Conservation (phyloP, 2,888 invertebrate genomes). For the Cryptus viduatorius region DNA sequence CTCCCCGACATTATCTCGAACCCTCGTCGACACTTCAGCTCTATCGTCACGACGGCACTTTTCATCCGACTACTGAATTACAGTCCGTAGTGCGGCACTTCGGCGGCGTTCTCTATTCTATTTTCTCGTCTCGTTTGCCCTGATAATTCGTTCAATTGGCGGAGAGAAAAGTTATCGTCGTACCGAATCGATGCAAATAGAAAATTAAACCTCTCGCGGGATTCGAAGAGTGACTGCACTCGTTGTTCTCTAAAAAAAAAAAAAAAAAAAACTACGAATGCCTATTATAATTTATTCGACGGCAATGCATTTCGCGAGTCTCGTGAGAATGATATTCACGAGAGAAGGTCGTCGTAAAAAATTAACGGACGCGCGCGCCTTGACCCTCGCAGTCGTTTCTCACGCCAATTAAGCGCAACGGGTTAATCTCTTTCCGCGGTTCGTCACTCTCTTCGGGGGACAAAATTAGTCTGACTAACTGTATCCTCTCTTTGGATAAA, state of each 20-base stretch:
- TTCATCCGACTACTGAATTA: background rate
- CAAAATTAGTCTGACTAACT: background rate
- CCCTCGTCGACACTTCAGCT: background rate
- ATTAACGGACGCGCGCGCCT: background rate
- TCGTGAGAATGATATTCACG: background rate
- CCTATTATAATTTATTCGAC: background rate
- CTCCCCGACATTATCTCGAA: background rate
- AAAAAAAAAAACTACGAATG: background rate
- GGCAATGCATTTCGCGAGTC: background rate
- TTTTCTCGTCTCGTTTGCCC: slow-evolving; percentile 2
- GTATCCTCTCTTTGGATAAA: background rate
- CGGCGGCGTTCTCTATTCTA: background rate
- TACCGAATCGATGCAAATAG: slow-evolving; percentile 5
- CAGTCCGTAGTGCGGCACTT: background rate
- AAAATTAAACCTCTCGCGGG: slow-evolving; percentile 24
- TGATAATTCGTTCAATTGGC: slow-evolving; percentile 53
- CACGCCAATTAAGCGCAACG: slow-evolving; percentile 73
- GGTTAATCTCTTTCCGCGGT: background rate
- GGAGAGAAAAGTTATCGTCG: slow-evolving; percentile 29
- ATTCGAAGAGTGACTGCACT: background rate
- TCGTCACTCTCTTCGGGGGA: background rate
- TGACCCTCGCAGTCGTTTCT: slow-evolving; percentile 71
- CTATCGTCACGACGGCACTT: background rate
- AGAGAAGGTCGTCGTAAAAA: background rate
- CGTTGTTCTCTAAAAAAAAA: background rate